phyloP scores from a whole-genome alignment of 35 echinoderm and acorn worm species.

The Heliocidaris erythrogramma region DNA sequence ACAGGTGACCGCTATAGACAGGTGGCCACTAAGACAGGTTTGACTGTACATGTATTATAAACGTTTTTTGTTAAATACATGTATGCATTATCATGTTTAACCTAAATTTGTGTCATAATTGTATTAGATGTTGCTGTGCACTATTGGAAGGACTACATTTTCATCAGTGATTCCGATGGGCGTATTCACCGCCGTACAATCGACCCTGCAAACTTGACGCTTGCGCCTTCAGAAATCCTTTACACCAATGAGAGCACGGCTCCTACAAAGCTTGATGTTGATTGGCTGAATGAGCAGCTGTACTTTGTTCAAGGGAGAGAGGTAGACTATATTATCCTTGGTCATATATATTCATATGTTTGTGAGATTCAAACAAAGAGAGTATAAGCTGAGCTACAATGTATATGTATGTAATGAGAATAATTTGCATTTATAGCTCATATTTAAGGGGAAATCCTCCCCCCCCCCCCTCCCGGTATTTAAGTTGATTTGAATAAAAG shows the following conservation, averaged over 20 bases:
- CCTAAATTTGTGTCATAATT: not conserved
- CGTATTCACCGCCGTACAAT: constrained; percentile 52
- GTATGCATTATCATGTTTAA: not conserved
- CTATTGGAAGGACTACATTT: constrained; percentile 63
- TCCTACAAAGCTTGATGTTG: constrained; percentile 67
- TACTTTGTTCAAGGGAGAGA: constrained; percentile 71
- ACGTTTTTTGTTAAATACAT: no score
- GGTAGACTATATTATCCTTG: not conserved
- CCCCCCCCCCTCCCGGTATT: no score
- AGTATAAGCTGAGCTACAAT: no score
- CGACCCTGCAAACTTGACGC: constrained; percentile 34
- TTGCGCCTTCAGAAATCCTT: constrained; percentile 55
- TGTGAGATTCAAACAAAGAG: not conserved
- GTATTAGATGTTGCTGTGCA: constrained; percentile 81
- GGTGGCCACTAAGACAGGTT: no score
- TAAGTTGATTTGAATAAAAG: no score
- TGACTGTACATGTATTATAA: no score
- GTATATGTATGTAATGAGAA: no score
- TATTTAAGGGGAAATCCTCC: no score
- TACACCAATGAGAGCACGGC: constrained; percentile 24
- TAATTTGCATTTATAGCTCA: no score
- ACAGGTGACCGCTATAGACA: no score
- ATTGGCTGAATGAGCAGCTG: constrained; percentile 86
- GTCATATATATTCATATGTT: not conserved
- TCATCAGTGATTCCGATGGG: constrained; percentile 57